phyloP scores from a whole-genome alignment of 1,140 invertebrate genomes.

The Bombus soroeensis region DNA sequence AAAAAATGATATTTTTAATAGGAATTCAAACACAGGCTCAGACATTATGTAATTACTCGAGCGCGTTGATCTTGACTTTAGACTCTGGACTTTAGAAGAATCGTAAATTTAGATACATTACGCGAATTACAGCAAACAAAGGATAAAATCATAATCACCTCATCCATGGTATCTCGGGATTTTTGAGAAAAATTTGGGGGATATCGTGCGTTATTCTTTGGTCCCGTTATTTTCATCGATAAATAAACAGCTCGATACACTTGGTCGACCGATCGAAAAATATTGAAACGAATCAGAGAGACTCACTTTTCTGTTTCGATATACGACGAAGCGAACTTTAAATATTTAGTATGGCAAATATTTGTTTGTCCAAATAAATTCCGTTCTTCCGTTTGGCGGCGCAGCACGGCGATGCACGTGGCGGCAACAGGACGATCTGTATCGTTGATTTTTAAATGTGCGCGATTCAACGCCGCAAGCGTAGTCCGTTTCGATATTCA shows the following conservation, averaged over 20 bases:
- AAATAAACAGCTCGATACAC: background rate
- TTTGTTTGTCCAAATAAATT: slow-evolving; percentile 47
- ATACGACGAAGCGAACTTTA: background rate
- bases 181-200: background rate
- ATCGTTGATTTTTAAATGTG: slow-evolving; percentile 47
- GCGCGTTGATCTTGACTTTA: too few species aligned
- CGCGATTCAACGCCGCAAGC: background rate
- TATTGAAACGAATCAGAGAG: background rate
- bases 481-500: slow-evolving; percentile 39
- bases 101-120: background rate
- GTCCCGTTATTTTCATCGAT: background rate
- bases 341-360: slow-evolving; percentile 48
- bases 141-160: background rate
- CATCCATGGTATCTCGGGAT: background rate
- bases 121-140: background rate
- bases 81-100: too few species aligned
- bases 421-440: slow-evolving; percentile 23
- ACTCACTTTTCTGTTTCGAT: background rate
- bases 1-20: too few species aligned
- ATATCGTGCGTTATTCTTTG: too few species aligned
- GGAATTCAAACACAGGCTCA: too few species aligned
- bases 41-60: too few species aligned
- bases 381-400: background rate
- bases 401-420: background rate
- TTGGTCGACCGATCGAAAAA: background rate